Evolutionary conservation across 2,113 vertebrate genomes (phyloP), one percentile per base, ranked within the genome.

Genomic region (Ophthalmolycus amberensis): DNA sequence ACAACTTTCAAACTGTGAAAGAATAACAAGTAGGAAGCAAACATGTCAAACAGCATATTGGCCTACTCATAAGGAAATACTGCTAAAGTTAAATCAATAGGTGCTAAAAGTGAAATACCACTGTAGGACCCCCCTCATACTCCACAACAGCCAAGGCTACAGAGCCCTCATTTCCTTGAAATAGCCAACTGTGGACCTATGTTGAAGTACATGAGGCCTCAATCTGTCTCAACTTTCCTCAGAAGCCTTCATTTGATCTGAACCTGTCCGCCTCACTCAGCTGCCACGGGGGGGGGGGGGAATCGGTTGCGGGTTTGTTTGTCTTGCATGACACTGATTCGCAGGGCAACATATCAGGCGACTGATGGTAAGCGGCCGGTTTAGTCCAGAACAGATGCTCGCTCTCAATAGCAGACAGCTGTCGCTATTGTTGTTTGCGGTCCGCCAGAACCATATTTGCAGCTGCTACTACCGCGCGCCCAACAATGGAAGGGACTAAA

Each of bases 321-420:
- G 80, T 90, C 80, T 78, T 54, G 63, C 82, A 70, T 92, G 93
- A 91, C 93, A 90, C 90, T 88, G 94, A 92, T 94, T 95, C 89
- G 84, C 91, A 38, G 92, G 85, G 75, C 88, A 74, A 70, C 87
- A 88, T 91, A 80, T 88, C 88, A 93, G 90, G 91, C 91, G 89
- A 65, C 86, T 88, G 88, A 88, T 89, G 86, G 92, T 93, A 92
- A 94, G 94, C 93, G 91, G 92, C 90, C 92, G 94, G 91, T 93
- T 93, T 94, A 94, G 91, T 87, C 84, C 80, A 37, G 86, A 95
- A 92, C 95, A 96, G 95, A 96, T 95, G 95, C 94, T 93, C 42
- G 86, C 89, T 94, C 93, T 95, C 93, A 94, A 94, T 93, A 94
- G 93, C 93, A 85, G 94, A 94, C 95, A 96, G 95, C 95, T 96